Percentiles rank a stretch among this genome's conserved stretches.
Conservation (phyloP, 1,140 invertebrate genomes). For the Melitaea cinxia region DNA sequence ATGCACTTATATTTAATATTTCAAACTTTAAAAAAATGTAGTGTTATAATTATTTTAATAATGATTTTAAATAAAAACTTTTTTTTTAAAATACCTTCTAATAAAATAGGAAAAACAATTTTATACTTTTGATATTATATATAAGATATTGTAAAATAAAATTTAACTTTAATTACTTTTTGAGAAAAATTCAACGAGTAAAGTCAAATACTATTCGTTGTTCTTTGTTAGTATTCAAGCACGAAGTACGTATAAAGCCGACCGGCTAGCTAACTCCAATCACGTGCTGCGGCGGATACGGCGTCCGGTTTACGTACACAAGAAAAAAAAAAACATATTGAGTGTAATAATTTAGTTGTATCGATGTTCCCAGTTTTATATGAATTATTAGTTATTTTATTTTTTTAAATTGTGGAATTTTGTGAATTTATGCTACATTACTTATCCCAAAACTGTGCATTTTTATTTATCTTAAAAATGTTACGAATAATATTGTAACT, state of each 20-base stretch:
- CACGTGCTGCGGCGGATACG: constrained; percentile 60
- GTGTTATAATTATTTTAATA: no score
- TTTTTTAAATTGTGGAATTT: not conserved
- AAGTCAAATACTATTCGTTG: constrained; percentile 1
- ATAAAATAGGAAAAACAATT: no score
- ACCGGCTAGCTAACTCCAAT: constrained; percentile 42
- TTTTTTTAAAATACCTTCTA: no score
- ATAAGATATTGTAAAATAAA: no score
- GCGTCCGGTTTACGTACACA: constrained; percentile 54
- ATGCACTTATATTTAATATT: no score
- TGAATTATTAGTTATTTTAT: not conserved
- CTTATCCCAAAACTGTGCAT: no score
- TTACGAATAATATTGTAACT: no score
- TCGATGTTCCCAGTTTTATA: constrained; percentile 15
- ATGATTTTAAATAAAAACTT: no score
- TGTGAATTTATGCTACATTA: no score
- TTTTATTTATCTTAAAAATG: no score
- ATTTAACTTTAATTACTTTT: not conserved
- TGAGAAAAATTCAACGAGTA: not conserved
- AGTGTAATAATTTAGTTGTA: constrained; percentile 26
- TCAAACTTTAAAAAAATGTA: no score
- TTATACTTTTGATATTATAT: no score
- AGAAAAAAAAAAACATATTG: constrained; percentile 29
- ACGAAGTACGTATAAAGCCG: constrained; percentile 43
- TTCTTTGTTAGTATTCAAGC: constrained; percentile 32